Base-by-base conservation (phyloP, 1,140 invertebrate genomes). In the Drosophila lacteicornis region DNA sequence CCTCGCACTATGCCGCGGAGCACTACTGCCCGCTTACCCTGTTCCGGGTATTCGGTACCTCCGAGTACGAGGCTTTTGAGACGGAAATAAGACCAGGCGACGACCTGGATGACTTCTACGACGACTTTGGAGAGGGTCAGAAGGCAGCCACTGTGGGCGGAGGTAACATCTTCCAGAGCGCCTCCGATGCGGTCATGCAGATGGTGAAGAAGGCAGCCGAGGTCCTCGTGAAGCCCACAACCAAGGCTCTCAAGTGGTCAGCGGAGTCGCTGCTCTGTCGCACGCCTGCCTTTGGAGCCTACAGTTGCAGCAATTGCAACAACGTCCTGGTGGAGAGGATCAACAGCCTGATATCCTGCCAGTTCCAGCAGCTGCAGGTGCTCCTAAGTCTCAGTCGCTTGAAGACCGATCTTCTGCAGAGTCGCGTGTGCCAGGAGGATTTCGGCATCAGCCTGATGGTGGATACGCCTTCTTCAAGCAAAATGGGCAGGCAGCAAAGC, bases 1-100 rank as follows among this genome's bases (percentile, higher is more conserved):
- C 97, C 59, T 97, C 97, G 17, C 97, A 99, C 93, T 98, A 99
- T 91, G 98, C 98, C 12, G 96, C 96, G 4, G 98, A 99, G 93
- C 99, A 99, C 92, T 99, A 98, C 91, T 99, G 99, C 93, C 99
- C 99, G 0, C 94, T 99, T 50, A 99, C 97, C 6, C 93, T 98
- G 15, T 97, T 99, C 93, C 95, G 97, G 43, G 96, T 98, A 5
- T 99, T 97, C 92, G 98, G 98, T 8, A 98, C 97, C 4, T 97
- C 96, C 47, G 97, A 98, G 91, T 97, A 97, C 91, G 97, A 98
- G 92, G 97, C 98, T 11, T 92, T 97, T 4, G 96, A 97, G 91
- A 97, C 92, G 7, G 96, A 97, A 82, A 96, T 96, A 56, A 94
- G 94, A 13, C 94, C 95, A 8, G 94, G 94, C 43, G 94, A 95